phyloP scores from a whole-genome alignment of 1,140 invertebrate species.

The Cotesia glomerata region DNA sequence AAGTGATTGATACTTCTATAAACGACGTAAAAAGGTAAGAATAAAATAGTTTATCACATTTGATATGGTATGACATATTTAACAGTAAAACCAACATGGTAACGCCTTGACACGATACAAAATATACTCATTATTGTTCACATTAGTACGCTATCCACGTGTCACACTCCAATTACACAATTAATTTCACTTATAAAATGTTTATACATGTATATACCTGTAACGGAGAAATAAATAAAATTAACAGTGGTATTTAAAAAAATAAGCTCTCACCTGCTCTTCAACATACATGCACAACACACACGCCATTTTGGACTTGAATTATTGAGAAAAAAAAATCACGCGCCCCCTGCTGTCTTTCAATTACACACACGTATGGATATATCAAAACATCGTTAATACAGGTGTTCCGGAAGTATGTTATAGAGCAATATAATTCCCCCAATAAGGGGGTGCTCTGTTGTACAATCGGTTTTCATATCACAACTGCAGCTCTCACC shows the following conservation, averaged over 20 bases:
- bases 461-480: slow-evolving; percentile 21
- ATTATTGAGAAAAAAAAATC: slow-evolving; percentile 30
- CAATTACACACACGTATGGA: slow-evolving; percentile 16
- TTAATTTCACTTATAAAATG: slow-evolving; percentile 1
- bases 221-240: not conserved
- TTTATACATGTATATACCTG: not conserved
- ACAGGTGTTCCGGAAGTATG: slow-evolving; percentile 29
- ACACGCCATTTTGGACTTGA: slow-evolving; percentile 34
- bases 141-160: slow-evolving; percentile 31
- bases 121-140: slow-evolving; percentile 13
- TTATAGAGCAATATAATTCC: not conserved
- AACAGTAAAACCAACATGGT: slow-evolving; percentile 18
- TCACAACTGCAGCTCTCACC: slow-evolving; percentile 1
- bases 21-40: not conserved
- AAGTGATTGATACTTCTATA: too few relatives aligned
- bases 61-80: slow-evolving; percentile 22
- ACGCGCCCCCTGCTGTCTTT: slow-evolving; percentile 26
- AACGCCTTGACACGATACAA: slow-evolving; percentile 22
- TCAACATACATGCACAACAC: slow-evolving; percentile 28
- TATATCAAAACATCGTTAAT: slow-evolving; percentile 18
- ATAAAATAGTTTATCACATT: not conserved
- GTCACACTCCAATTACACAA: slow-evolving; percentile 34
- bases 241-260: slow-evolving; percentile 15
- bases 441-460: not conserved
- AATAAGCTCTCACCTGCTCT: slow-evolving; percentile 28